Conservation (phyloP, 2,888 invertebrate species). For the Hermaeophaga mercurialis region DNA sequence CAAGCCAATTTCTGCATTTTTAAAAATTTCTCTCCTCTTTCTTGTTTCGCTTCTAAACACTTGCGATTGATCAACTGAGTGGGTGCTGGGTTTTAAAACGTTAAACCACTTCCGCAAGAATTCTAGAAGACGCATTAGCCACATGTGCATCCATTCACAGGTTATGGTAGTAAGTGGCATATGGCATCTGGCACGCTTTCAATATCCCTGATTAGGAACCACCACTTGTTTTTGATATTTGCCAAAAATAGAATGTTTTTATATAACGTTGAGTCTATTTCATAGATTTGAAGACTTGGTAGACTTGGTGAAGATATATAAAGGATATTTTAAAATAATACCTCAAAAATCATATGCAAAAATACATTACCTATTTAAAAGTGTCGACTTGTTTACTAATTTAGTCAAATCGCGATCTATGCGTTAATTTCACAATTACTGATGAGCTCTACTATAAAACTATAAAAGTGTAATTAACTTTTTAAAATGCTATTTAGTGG, state of each 20-base stretch:
- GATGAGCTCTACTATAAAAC: no score
- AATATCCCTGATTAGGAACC: slow-evolving; percentile 19
- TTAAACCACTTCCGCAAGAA: slow-evolving; percentile 44
- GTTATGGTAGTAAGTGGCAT: slow-evolving; percentile 26
- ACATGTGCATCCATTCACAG: slow-evolving; percentile 39
- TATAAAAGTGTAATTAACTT: no score
- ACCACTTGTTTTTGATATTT: slow-evolving; percentile 21
- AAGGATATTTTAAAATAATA: no score
- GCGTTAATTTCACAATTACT: no score
- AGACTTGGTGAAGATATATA: no score
- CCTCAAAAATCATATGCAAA: no score
- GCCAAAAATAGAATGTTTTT: slow-evolving; percentile 2
- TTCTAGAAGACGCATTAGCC: slow-evolving; percentile 35
- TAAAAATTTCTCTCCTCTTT: slow-evolving; percentile 13
- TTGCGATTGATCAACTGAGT: slow-evolving; percentile 33
- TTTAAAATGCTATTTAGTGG: no score
- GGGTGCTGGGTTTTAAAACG: slow-evolving; percentile 32
- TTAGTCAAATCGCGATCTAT: no score
- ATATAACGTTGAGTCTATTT: no score
- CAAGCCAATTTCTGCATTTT: slow-evolving; percentile 15
- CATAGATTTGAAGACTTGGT: no score
- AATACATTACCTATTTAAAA: no score
- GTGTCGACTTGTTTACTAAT: no score
- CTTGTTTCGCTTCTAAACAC: slow-evolving; percentile 24
- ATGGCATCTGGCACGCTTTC: slow-evolving; percentile 35